These are phyloP conservation scores for Tortrix viridana DNA, from an alignment of 2,888 invertebrate species.

Conservation along the genomic window DNA sequence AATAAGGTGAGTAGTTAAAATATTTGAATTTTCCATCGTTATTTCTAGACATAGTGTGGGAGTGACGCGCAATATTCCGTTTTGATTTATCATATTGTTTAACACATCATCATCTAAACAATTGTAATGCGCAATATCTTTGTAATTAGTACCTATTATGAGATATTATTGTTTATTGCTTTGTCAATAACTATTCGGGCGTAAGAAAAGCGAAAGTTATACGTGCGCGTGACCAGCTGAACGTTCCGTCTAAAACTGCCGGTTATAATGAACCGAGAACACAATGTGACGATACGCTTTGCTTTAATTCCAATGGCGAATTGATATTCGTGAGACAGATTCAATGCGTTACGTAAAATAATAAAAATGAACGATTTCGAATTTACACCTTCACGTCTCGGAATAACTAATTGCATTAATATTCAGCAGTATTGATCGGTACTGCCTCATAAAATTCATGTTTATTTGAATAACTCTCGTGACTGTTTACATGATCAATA, in stretches of 20 bases:
- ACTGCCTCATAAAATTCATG: slow-evolving; percentile 20
- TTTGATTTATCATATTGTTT: slow-evolving; percentile 56
- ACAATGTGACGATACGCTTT: slow-evolving; percentile 44
- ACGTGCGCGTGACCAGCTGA: slow-evolving; percentile 53
- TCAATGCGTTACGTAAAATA: slow-evolving; percentile 48
- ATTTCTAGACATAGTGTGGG: slow-evolving; percentile 67
- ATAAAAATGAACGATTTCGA: slow-evolving; percentile 24
- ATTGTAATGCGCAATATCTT: slow-evolving; percentile 40
- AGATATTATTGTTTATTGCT: slow-evolving; percentile 44
- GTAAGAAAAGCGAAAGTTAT: slow-evolving; percentile 69
- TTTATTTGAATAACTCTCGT: slow-evolving; percentile 14
- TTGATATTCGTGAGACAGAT: slow-evolving; percentile 46
- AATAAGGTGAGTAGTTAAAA: slow-evolving; percentile 78
- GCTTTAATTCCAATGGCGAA: slow-evolving; percentile 42
- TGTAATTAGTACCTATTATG: slow-evolving; percentile 44
- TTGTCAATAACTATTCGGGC: slow-evolving; percentile 52
- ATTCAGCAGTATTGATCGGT: slow-evolving; percentile 25
- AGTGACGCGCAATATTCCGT: slow-evolving; percentile 60
- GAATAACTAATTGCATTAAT: slow-evolving; percentile 28
- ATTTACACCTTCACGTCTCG: slow-evolving; percentile 16
- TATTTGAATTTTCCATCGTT: slow-evolving; percentile 76
- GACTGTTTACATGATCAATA: slow-evolving; percentile 7
- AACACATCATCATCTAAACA: slow-evolving; percentile 43
- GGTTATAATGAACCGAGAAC: slow-evolving; percentile 44
- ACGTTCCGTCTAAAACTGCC: slow-evolving; percentile 56